Evolutionary conservation across 2,888 invertebrate species (phyloP).

Genomic region (Rugalucina vietnamica): DNA sequence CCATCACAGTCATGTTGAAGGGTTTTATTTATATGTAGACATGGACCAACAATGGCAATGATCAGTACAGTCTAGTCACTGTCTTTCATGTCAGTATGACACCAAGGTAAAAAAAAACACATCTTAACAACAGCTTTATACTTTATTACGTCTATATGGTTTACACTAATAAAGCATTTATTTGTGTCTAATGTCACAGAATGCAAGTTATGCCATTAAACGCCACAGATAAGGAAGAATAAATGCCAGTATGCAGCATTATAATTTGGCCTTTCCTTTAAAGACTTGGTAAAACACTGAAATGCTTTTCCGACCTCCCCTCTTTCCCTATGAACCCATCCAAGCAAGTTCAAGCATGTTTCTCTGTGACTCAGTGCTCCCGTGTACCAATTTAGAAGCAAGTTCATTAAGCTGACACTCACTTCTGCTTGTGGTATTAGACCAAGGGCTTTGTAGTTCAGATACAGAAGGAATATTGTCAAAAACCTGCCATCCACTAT

Average conservation of each 20-base stretch:
- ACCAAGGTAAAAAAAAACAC: too few species aligned
- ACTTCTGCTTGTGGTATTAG: not conserved
- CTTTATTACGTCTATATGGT: too few species aligned
- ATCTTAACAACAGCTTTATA: too few species aligned
- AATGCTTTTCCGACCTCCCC: slow-evolving; percentile 13
- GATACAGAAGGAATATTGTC: not conserved
- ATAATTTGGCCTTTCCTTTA: slow-evolving; percentile 19
- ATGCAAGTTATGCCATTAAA: too few species aligned
- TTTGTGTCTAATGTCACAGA: too few species aligned
- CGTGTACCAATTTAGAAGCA: not conserved
- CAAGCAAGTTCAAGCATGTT: not conserved
- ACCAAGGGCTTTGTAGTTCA: not conserved
- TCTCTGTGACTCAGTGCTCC: not conserved
- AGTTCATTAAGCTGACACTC: too few species aligned
- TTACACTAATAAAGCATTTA: too few species aligned
- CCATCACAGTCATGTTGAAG: too few species aligned
- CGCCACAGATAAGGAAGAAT: not conserved
- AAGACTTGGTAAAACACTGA: slow-evolving; percentile 19
- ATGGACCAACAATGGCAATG: too few species aligned
- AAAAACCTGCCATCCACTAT: not conserved
- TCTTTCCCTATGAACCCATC: slow-evolving; percentile 20
- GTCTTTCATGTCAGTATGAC: too few species aligned
- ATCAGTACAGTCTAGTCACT: too few species aligned
- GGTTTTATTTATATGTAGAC: too few species aligned
- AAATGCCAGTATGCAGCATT: slow-evolving; percentile 45